phyloP scores from a whole-genome alignment of 2,797 vertebrate genomes.

The Cheracebus regulus region DNA sequence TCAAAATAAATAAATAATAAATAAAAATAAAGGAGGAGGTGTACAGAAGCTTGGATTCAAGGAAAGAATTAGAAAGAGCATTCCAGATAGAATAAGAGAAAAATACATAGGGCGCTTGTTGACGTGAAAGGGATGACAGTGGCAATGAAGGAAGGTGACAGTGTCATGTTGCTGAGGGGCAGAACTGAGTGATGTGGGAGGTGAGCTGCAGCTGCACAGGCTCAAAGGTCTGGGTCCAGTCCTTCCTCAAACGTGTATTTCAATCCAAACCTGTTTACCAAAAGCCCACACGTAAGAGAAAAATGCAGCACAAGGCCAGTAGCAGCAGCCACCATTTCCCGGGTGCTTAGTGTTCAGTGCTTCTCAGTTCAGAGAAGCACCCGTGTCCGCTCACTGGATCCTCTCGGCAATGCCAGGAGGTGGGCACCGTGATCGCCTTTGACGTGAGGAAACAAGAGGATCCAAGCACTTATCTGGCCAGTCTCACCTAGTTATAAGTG shows the following conservation, averaged over 20 bases:
- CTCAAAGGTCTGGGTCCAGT: background rate
- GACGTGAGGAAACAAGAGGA: background rate
- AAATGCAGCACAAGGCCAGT: background rate
- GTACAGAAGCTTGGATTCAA: background rate
- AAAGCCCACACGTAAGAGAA: background rate
- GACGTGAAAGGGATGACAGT: background rate
- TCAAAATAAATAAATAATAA: background rate
- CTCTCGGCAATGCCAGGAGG: background rate
- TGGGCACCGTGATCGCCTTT: background rate
- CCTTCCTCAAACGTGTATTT: background rate
- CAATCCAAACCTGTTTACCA: background rate
- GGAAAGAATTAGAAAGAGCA: background rate
- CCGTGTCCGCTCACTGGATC: background rate
- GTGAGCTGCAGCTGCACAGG: accelerated
- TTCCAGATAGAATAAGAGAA: background rate
- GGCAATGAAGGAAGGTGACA: background rate
- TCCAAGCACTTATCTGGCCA: background rate
- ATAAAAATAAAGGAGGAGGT: background rate
- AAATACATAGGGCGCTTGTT: background rate
- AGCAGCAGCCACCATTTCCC: background rate
- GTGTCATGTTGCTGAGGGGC: accelerated
- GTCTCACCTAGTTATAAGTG: background rate
- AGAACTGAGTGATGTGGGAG: accelerated
- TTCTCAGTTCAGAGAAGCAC: background rate
- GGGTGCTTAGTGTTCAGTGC: background rate